Base-by-base conservation (phyloP, 2,797 vertebrate species). In the Characodon lateralis region DNA sequence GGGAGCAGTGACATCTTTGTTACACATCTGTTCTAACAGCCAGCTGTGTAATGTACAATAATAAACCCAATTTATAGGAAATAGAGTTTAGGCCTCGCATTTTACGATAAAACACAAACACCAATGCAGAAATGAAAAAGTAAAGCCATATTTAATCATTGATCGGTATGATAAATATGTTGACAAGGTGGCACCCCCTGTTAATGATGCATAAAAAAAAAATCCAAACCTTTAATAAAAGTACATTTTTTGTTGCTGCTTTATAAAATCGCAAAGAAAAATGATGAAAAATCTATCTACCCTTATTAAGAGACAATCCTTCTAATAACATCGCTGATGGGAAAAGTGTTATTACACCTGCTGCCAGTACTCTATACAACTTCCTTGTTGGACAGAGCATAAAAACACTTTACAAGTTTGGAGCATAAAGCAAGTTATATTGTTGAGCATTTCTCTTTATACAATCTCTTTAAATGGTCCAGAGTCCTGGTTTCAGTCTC, bases 1-100 rank as follows among this genome's bases (percentile, higher is more conserved):
- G 82, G 72, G 82, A 73, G 80, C 77, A 77, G 74, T 77, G 31
- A 28, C 9, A 16, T 41, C 31, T 51, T 14, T 5, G 20, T 43
- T 4, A 2, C n/a, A 39, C 10, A 13, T 73, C 9, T 48, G 71
- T 63, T 46, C 1, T 10, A 12, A 48, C 46, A 6, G 5, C 43
- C 43, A 46, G 43, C 43, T 46, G 43, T 46, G 5, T 10, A 46
- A 46, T 46, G 43, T 46, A 46, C 6, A 46, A 46, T 46, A 46
- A 46, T 46, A 6, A 43, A 43, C 31, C 31, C 2, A 31, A 43
- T 43, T 43, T 6, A 43, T 43, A 43, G 43, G 5, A 43, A 43
- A 43, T 8, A 10, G 0, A 46, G 8, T 5, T 6, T 46, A 7
- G 46, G 46, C 43, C 43, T 9, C 43, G 43, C 9, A 48, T 2